Base-by-base conservation (phyloP, 1,140 invertebrate species). In the Calliphora vicina region DNA sequence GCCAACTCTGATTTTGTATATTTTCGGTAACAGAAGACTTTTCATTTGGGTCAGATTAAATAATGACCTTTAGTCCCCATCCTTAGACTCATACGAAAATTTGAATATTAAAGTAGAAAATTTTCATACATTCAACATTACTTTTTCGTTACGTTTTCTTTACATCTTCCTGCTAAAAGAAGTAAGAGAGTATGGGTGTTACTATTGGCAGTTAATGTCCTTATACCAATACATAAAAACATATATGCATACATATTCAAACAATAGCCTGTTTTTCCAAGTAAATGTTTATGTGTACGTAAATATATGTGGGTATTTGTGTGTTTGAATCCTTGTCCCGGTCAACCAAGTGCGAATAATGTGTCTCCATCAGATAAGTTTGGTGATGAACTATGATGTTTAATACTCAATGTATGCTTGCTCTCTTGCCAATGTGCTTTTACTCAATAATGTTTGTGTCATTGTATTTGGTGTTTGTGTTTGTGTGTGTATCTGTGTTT, bases 301-400 rank as follows among this genome's bases (percentile, higher is more conserved):
- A 50, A 43, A 45, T 45, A 13, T 26, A 10, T 81, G 25, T 57
- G 13, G 5, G 78, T 45, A 13, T 80, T 29, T 45, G 17, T 80
- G 29, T 42, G 4, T 81, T 35, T 76, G 35, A 25, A 10, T 43
- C 35, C 42, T 45, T 78, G 42, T 78, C 74, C 74, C 74, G 74
- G 74, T 78, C 74, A 78, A 78, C 74, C 74, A 78, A 78, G 74
- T 78, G 74, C 74, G 42, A 78, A 78, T 78, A 78, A 78, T 78
- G 74, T 78, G 74, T 78, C 74, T 78, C 74, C 74, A 78, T 78
- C 74, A 78, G 74, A 78, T 78, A 78, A 78, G 74, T 43, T 78
- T 78, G 74, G 74, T 78, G 74, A 78, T 43, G 74, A 78, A 78
- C 74, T 78, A 78, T 78, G 42, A 78, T 78, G 74, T 45, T 78